Percentiles rank a stretch among this genome's conserved stretches.
Evolutionary conservation across 2,888 invertebrate species (phyloP).

Genomic region (Chirona hameri): DNA sequence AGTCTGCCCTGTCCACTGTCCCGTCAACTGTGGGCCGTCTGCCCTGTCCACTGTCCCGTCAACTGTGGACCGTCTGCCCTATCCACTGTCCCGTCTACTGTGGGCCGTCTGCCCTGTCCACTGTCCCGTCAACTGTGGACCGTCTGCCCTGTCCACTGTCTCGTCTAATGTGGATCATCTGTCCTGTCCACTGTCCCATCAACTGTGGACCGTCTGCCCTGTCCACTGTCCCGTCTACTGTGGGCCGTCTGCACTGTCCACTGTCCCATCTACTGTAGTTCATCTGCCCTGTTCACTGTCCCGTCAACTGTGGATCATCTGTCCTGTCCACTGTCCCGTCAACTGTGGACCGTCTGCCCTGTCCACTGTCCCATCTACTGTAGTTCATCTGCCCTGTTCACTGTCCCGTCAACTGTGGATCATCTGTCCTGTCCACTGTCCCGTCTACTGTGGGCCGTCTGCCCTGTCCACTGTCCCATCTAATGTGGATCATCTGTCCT

Average conservation of each 20-base stretch:
- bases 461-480: constrained; percentile 31
- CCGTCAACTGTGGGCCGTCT: constrained; percentile 23
- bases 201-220: constrained; percentile 30
- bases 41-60: constrained; percentile 31
- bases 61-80: constrained; percentile 30
- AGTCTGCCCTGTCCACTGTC: constrained; percentile 31
- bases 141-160: constrained; percentile 32
- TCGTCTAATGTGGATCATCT: constrained; percentile 2
- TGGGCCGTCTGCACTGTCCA: constrained; percentile 31
- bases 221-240: constrained; percentile 11
- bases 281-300: constrained; percentile 32
- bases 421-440: constrained; percentile 31
- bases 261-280: not conserved
- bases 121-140: constrained; percentile 5
- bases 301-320: constrained; percentile 9
- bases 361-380: constrained; percentile 11
- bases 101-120: constrained; percentile 32
- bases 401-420: constrained; percentile 2
- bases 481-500: constrained; percentile 26
- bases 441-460: constrained; percentile 23
- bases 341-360: constrained; percentile 30
- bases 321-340: constrained; percentile 30
- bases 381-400: constrained; percentile 30
- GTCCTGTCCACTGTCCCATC: constrained; percentile 30
- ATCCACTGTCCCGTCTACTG: constrained; percentile 9